These are phyloP conservation scores for Corydoras maculifer DNA, from an alignment of 2,113 vertebrate genomes.

Conservation along the genomic window DNA sequence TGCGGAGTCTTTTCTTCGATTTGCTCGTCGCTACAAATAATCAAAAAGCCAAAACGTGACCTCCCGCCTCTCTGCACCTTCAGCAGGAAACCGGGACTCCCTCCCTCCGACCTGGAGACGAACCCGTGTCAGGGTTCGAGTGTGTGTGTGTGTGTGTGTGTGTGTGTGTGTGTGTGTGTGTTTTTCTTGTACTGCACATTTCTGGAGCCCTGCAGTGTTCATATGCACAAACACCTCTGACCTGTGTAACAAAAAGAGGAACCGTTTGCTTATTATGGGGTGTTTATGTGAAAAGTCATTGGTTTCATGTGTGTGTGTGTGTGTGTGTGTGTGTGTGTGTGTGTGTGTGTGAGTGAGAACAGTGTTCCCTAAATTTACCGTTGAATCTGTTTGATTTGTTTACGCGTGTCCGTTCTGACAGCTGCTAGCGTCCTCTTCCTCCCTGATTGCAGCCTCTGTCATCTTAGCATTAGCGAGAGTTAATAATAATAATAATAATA, in stretches of 20 bases:
- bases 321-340: constrained; percentile 49
- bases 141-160: constrained; percentile 14
- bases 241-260: constrained; percentile 63
- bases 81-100: constrained; percentile 68
- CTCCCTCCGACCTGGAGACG: constrained; percentile 63
- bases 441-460: constrained; percentile 22
- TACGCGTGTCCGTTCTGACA: constrained; percentile 36
- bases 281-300: constrained; percentile 53
- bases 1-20: not conserved
- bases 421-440: constrained; percentile 40
- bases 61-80: constrained; percentile 46
- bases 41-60: constrained; percentile 40
- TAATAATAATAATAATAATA: not conserved
- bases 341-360: constrained; percentile 52
- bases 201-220: constrained; percentile 62
- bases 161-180: constrained; percentile 34
- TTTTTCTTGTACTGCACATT: constrained; percentile 41
- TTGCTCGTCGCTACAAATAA: constrained; percentile 34
- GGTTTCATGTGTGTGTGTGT: constrained; percentile 43
- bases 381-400: constrained; percentile 42
- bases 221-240: constrained; percentile 68
- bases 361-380: constrained; percentile 6
- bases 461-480: constrained; percentile 6
- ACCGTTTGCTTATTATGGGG: constrained; percentile 32
- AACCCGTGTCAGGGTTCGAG: constrained; percentile 47